Evolutionary conservation across 2,888 invertebrate genomes (phyloP), one percentile per base, ranked within the genome.

Genomic region (Anoplius nigerrimus): DNA sequence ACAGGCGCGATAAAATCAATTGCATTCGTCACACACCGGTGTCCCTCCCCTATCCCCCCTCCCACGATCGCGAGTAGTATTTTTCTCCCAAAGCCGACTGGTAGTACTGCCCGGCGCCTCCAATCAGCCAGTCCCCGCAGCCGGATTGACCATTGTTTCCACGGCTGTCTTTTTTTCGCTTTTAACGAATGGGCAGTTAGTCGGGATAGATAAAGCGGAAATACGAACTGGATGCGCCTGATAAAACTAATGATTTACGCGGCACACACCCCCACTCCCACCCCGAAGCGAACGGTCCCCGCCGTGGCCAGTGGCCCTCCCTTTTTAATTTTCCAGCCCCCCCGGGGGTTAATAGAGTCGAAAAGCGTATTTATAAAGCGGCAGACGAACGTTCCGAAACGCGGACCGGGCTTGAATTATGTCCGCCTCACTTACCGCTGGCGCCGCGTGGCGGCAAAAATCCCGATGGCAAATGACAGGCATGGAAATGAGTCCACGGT

Each of bases 201-300:
- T 68, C 75, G 83, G n/a, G 79, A 82, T 79, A 85, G 87, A 88
- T 87, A 87, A 84, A 87, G 78, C 82, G 83, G 80, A 83, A 84
- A 83, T 82, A 82, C 82, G 83, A 79, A 85, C 83, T 86, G 85
- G 82, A 85, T 86, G 85, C 85, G 82, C 78, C 83, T 83, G 87
- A 86, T 87, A 87, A 87, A 87, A 83, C 84, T 85, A 86, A 86
- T 87, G 86, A 87, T 87, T 87, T 87, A 87, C 84, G 82, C 73
- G 78, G 34, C 76, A 71, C 69, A 75, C 68, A 56, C 42, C 66
- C 58, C 45, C 51, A 64, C 53, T 69, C 11, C 8, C 48, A n/a
- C 51, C 61, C 61, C n/a, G n/a, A n/a, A n/a, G n/a, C n/a, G n/a
- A n/a, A n/a, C n/a, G n/a, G n/a, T n/a, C n/a, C n/a, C n/a, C n/a